These are phyloP conservation scores for Leucopsar rothschildi DNA, from an alignment of 2,113 vertebrate genomes.

Conservation along the genomic window DNA sequence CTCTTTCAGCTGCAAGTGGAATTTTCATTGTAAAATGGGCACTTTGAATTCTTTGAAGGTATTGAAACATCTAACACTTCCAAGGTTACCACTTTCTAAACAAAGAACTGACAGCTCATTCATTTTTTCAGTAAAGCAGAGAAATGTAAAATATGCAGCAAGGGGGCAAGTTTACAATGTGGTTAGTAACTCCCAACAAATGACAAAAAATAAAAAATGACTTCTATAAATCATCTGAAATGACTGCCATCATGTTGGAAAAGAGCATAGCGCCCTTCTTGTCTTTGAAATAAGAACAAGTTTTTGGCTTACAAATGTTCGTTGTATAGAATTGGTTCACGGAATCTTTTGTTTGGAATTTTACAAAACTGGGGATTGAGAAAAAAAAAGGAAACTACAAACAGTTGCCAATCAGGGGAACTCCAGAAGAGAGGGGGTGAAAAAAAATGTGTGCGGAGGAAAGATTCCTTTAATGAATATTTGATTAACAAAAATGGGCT, in stretches of 20 bases:
- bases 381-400: conserved; percentile 28
- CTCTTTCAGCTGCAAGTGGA: conserved; percentile 89
- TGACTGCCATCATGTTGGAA: conserved; percentile 86
- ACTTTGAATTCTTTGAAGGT: conserved; percentile 77
- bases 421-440: conserved; percentile 21
- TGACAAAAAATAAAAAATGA: conserved; percentile 79
- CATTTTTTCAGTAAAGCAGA: conserved; percentile 84
- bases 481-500: conserved; percentile 70
- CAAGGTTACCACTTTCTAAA: conserved; percentile 78
- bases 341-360: conserved; percentile 61
- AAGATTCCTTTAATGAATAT: conserved; percentile 56
- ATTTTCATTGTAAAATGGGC: conserved; percentile 87
- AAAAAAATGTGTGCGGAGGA: neutral
- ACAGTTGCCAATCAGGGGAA: conserved; percentile 71
- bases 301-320: conserved; percentile 50
- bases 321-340: conserved; percentile 43
- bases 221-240: conserved; percentile 82
- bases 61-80: conserved; percentile 78
- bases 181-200: conserved; percentile 90
- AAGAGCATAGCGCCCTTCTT: conserved; percentile 76
- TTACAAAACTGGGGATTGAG: conserved; percentile 27
- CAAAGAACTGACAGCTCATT: conserved; percentile 79
- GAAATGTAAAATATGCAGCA: conserved; percentile 88
- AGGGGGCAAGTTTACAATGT: conserved; percentile 84
- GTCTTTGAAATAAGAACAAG: conserved; percentile 40